A percentile compares a stretch with the other conserved stretches of the same genome.
phyloP scores from a whole-genome alignment of 2,797 vertebrate species.

The Jordanella pulchra region DNA sequence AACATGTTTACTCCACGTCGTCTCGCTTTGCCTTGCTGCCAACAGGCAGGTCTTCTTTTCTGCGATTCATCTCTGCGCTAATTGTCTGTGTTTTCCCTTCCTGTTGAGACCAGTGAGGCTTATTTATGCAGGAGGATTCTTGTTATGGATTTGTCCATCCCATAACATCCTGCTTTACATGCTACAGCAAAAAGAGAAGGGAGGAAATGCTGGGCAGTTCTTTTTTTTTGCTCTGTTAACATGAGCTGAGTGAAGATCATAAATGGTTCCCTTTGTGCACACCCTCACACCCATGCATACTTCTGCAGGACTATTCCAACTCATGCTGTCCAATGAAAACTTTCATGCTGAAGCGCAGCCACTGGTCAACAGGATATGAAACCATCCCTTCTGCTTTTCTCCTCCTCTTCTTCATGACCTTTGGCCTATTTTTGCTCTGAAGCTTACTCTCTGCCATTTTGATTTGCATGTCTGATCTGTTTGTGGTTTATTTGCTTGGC shows the following conservation, averaged over 20 bases:
- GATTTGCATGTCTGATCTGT: conserved; percentile 14
- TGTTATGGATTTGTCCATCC: conserved; percentile 48
- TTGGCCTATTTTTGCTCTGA: conserved; percentile 46
- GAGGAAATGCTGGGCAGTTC: conserved; percentile 20
- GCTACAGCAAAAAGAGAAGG: conserved; percentile 23
- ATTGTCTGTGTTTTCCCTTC: conserved; percentile 37
- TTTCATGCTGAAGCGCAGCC: conserved; percentile 45
- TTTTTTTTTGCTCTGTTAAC: conserved; percentile 26
- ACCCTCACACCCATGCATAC: conserved; percentile 18
- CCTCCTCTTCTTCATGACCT: conserved; percentile 46
- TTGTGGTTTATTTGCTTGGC: conserved; percentile 43
- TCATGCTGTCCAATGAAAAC: conserved; percentile 43
- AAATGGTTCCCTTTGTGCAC: conserved; percentile 21
- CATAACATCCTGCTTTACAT: conserved; percentile 49
- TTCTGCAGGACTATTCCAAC: conserved; percentile 20
- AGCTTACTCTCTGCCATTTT: conserved; percentile 20
- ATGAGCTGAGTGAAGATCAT: conserved; percentile 17
- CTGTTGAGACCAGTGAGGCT: conserved; percentile 25
- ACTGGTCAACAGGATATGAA: conserved; percentile 75
- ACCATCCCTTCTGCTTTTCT: conserved; percentile 42
- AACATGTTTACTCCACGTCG: conserved; percentile 72
- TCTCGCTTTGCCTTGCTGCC: conserved; percentile 14
- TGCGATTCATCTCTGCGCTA: conserved; percentile 51
- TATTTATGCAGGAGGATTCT: conserved; percentile 60
- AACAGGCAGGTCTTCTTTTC: conserved; percentile 69